These are phyloP conservation scores for Calliopum simillimum DNA, from an alignment of 2,888 invertebrate species.

Conservation along the genomic window DNA sequence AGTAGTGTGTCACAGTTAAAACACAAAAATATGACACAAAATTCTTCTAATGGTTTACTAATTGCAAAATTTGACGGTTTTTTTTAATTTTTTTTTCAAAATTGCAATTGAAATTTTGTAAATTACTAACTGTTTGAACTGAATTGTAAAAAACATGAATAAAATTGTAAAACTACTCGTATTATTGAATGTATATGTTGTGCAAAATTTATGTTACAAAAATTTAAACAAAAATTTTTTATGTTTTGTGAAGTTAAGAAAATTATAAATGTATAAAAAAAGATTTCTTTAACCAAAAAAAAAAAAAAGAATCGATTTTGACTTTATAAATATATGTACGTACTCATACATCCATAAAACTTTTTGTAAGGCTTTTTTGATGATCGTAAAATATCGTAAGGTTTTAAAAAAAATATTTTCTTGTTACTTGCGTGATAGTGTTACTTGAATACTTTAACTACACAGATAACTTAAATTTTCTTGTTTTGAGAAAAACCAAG, in stretches of 20 bases:
- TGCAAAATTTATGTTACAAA: not conserved
- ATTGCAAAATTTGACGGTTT: constrained; percentile 5
- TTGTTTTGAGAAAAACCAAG: too few species aligned
- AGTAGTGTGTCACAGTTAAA: constrained; percentile 53
- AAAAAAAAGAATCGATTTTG: too few species aligned
- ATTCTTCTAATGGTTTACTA: constrained; percentile 5
- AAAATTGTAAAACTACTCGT: constrained; percentile 13
- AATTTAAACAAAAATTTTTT: not conserved
- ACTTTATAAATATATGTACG: too few species aligned
- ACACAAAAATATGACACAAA: constrained; percentile 2
- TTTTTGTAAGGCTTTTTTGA: too few species aligned
- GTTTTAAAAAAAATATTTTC: too few species aligned
- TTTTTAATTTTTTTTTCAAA: constrained; percentile 1
- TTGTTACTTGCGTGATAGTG: too few species aligned
- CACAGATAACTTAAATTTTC: too few species aligned
- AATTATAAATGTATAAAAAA: not conserved
- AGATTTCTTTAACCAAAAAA: not conserved
- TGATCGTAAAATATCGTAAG: too few species aligned
- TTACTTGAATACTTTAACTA: too few species aligned
- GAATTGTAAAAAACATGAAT: not conserved
- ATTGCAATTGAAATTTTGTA: not conserved
- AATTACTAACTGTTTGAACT: not conserved
- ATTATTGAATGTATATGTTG: constrained; percentile 10
- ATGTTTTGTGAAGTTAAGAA: not conserved
- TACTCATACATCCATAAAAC: too few species aligned